A percentile compares a stretch with the other conserved stretches of the same genome.
These are phyloP conservation scores for Peribatodes rhomboidaria DNA, from an alignment of 2,888 invertebrate species.

Conservation along the genomic window DNA sequence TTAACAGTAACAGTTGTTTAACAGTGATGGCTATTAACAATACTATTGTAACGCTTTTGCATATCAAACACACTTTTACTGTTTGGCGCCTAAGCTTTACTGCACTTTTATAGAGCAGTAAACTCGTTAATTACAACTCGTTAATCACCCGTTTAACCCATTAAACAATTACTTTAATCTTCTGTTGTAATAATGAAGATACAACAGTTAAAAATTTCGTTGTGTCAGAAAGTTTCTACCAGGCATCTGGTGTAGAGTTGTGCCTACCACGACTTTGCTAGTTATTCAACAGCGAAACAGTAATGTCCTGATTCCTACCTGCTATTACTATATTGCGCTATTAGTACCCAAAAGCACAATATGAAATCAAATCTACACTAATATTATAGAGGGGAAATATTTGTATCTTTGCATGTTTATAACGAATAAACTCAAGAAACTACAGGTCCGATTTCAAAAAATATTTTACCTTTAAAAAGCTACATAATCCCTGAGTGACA, in stretches of 20 bases:
- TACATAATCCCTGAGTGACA: too few relatives aligned
- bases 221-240: background rate
- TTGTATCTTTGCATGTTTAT: too few relatives aligned
- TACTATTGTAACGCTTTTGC: slow-evolving; percentile 12
- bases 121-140: slow-evolving; percentile 23
- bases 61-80: slow-evolving; percentile 14
- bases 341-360: background rate
- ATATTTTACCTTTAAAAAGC: too few relatives aligned
- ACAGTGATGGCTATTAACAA: background rate
- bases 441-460: too few relatives aligned
- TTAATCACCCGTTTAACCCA: slow-evolving; percentile 21
- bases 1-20: too few relatives aligned
- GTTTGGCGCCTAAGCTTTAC: slow-evolving; percentile 12
- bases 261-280: too few relatives aligned
- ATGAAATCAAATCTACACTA: too few relatives aligned
- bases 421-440: too few relatives aligned
- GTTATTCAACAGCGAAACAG: background rate
- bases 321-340: too few relatives aligned
- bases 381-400: too few relatives aligned
- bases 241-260: background rate
- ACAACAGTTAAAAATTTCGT: background rate
- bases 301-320: background rate
- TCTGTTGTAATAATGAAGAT: slow-evolving; percentile 6
- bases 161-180: slow-evolving; percentile 25
- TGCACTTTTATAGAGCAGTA: slow-evolving; percentile 30